phyloP scores from a whole-genome alignment of 2,113 vertebrate species.

The Hiodon alosoides region DNA sequence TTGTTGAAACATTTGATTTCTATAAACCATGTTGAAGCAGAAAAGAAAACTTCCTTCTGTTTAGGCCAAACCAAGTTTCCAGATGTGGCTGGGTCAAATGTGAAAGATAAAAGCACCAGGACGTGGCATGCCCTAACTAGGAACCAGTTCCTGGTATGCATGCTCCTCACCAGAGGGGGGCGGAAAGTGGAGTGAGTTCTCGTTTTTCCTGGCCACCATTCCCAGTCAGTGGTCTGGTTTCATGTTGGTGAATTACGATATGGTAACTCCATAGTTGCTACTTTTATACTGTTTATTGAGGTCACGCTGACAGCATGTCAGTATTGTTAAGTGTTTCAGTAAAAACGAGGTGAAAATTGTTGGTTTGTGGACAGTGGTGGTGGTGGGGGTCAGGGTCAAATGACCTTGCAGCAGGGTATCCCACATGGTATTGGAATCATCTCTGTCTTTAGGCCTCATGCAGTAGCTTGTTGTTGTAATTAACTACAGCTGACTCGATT shows the following conservation, averaged over 20 bases:
- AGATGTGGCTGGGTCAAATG: constrained; percentile 89
- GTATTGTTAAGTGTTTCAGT: constrained; percentile 58
- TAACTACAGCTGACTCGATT: constrained; percentile 34
- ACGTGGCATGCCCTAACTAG: constrained; percentile 73
- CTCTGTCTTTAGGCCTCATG: constrained; percentile 24
- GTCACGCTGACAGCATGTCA: constrained; percentile 58
- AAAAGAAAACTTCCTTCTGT: constrained; percentile 85
- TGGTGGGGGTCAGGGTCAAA: no score
- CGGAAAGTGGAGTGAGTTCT: constrained; percentile 62
- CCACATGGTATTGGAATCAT: constrained; percentile 35
- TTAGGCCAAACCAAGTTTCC: constrained; percentile 85
- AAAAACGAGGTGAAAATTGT: constrained; percentile 50
- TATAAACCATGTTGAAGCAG: constrained; percentile 63
- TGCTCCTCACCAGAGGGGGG: constrained; percentile 76
- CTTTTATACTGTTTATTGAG: constrained; percentile 63
- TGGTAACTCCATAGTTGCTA: constrained; percentile 60
- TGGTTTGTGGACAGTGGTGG: no score
- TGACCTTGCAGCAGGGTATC: constrained; percentile 24
- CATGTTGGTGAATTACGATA: constrained; percentile 71
- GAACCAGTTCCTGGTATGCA: constrained; percentile 63
- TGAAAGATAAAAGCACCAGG: constrained; percentile 92
- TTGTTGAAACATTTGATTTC: constrained; percentile 54
- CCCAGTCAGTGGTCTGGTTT: constrained; percentile 75
- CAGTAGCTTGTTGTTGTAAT: constrained; percentile 23
- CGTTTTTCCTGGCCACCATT: constrained; percentile 66